Evolutionary conservation across 2,797 vertebrate genomes (phyloP).

Genomic region (Diceros bicornis): DNA sequence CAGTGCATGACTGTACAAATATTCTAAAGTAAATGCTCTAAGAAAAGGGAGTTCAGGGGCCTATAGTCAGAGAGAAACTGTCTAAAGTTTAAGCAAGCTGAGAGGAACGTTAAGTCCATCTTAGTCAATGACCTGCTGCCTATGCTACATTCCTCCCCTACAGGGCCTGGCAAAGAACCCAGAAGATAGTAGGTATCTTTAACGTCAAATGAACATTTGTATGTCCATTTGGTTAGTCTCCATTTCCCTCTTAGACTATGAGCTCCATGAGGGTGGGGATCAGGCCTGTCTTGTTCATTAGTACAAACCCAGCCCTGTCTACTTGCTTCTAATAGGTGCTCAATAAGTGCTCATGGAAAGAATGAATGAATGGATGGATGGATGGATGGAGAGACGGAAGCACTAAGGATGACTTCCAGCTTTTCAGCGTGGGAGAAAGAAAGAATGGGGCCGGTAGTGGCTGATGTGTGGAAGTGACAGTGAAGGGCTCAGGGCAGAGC

Average conservation of each 20-base stretch:
- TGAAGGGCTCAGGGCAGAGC: background rate
- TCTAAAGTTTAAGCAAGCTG: background rate
- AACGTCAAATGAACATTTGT: background rate
- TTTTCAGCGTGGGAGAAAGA: background rate
- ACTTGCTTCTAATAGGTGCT: background rate
- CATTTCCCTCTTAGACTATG: background rate
- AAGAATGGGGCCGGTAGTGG: background rate
- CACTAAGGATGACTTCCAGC: background rate
- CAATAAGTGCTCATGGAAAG: background rate
- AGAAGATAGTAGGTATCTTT: background rate
- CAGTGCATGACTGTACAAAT: background rate
- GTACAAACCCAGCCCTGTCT: background rate
- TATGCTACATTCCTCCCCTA: background rate
- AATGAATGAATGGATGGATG: background rate
- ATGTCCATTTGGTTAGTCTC: background rate
- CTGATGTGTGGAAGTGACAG: rapidly evolving
- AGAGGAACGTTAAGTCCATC: background rate
- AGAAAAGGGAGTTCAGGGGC: background rate
- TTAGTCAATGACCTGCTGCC: background rate
- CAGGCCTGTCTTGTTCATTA: background rate
- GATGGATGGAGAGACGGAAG: background rate
- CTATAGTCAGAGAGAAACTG: background rate
- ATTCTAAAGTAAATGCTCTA: background rate
- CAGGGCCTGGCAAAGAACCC: background rate
- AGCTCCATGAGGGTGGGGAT: background rate